Conservation (phyloP, 2,797 vertebrate genomes). For the Sebastes cheni region DNA sequence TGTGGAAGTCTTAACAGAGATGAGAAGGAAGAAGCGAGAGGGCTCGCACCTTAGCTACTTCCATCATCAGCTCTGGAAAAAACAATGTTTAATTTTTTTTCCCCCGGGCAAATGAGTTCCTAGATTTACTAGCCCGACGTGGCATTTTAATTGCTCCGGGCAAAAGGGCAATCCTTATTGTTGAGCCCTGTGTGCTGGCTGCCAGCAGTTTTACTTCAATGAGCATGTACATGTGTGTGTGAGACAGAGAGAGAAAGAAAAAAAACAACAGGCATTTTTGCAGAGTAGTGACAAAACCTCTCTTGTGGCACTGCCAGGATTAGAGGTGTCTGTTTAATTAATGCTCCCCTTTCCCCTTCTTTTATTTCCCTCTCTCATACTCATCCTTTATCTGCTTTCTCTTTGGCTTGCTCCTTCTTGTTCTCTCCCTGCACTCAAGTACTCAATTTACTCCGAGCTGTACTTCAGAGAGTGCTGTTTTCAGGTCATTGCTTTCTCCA, state of each 20-base stretch:
- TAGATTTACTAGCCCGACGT: no score
- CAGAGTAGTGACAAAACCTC: slow-evolving; percentile 4
- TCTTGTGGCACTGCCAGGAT: slow-evolving; percentile 32
- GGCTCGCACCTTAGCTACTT: no score
- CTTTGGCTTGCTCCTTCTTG: slow-evolving; percentile 11
- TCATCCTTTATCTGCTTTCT: slow-evolving; percentile 25
- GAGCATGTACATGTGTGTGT: slow-evolving; percentile 14
- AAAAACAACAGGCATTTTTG: slow-evolving; percentile 8
- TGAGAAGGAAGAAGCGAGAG: no score
- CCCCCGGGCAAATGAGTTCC: no score
- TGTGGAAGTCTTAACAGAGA: no score
- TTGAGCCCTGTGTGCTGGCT: slow-evolving; percentile 9
- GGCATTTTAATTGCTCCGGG: no score
- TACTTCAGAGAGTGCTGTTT: slow-evolving; percentile 50
- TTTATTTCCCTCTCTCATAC: slow-evolving; percentile 17
- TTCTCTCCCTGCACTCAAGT: slow-evolving; percentile 39
- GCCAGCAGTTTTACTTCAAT: slow-evolving; percentile 47
- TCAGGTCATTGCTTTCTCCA: slow-evolving; percentile 51
- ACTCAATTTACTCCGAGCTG: slow-evolving; percentile 52
- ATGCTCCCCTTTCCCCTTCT: slow-evolving; percentile 7
- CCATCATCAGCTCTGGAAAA: no score
- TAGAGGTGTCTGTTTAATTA: slow-evolving; percentile 53
- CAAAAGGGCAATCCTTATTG: no score
- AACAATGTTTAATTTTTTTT: no score
- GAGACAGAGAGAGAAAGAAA: neutral